These are phyloP conservation scores for Troilus luridus DNA, from an alignment of 2,888 invertebrate species.

Conservation along the genomic window DNA sequence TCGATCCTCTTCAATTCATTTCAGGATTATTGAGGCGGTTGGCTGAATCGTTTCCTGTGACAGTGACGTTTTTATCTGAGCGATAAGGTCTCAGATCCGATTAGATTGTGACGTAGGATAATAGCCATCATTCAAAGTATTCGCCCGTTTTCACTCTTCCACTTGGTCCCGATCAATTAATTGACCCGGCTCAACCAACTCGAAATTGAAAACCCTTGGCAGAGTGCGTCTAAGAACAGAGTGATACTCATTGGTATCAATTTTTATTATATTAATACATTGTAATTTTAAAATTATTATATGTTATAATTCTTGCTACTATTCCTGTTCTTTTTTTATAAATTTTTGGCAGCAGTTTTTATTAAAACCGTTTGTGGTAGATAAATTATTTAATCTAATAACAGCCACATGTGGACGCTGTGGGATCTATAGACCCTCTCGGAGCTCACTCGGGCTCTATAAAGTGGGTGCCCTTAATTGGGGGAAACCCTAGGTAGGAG, in stretches of 20 bases:
- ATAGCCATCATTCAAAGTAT: conserved; percentile 26
- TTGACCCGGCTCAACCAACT: neutral
- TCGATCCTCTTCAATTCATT: neutral
- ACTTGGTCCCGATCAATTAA: neutral
- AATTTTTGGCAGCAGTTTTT: no score
- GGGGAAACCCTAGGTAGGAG: no score
- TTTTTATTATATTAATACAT: no score
- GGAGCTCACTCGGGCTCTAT: no score
- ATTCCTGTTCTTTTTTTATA: no score
- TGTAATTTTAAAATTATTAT: no score
- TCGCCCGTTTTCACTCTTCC: neutral
- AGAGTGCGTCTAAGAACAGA: neutral
- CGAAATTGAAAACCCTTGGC: neutral
- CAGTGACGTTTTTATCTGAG: conserved; percentile 1
- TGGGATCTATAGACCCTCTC: no score
- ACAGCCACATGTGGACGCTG: no score
- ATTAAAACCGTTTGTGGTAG: no score
- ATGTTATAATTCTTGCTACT: no score
- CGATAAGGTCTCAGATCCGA: neutral
- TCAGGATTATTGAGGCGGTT: neutral
- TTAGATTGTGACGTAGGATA: neutral
- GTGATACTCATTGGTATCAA: neutral
- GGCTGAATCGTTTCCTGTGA: neutral
- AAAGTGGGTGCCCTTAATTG: no score
- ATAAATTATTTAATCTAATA: no score